Evolutionary conservation across 92 coral and sea anemone genomes (phyloP), one percentile per base, ranked within the genome.

Genomic region (Porites lobata): DNA sequence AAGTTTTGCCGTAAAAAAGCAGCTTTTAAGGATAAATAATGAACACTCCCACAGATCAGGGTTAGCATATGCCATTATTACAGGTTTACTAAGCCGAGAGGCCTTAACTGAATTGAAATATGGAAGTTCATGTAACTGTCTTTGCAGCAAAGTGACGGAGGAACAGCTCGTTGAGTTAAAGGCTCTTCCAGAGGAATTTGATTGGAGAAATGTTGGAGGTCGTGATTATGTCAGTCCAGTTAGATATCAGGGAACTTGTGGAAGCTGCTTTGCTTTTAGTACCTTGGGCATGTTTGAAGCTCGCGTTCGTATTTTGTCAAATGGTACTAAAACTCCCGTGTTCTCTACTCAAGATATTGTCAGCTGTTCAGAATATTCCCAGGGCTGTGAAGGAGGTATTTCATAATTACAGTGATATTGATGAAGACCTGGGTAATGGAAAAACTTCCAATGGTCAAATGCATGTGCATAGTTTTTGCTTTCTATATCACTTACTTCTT

Each of bases 331-430:
- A 69, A 83, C 86, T 10, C 86, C 87, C 52, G 87, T 87, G 72
- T 74, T 87, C 19, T 93, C 96, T 2, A 79, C 96, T 2, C 96
- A 93, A 80, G 94, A 93, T 73, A 87, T 93, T 52, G 96, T 93
- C 24, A 93, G 96, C 92, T 93, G 96, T 73, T 93, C 88, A 4
- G 85, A 83, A 65, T 93, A 93, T 65, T 90, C 96, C 7, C 96
- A 93, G 76, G 94, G 96, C 15, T 93, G 96, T 75, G 92, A 93
- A 79, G 96, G 96, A 86, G 96, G 96, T 93, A 87, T 14, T 10
- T 56, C 13, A 38, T 38, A 38, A 61, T 20, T 1, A 14, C 17
- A 4, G 26, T 15, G 4, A 20, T 20, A 1, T 62, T n/a, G 17
- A 15, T 62, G 13, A n/a, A 15, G n/a, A 4, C 2, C 21, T 62